Conservation (phyloP, 2,113 vertebrate species). For the Ammodytes marinus region DNA sequence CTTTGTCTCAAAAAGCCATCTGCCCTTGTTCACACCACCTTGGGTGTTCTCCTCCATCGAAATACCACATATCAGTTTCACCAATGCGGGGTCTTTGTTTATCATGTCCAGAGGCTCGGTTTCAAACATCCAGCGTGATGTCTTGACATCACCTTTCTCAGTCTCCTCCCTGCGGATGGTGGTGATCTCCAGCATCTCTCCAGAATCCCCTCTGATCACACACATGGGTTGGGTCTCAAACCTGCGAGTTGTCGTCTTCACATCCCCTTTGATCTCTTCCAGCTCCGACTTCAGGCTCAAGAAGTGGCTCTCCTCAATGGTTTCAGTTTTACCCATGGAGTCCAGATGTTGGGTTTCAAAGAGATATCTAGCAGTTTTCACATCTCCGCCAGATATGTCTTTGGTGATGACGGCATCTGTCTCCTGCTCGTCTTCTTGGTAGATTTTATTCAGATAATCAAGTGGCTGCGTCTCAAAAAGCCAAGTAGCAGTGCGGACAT, state of each 20-base stretch:
- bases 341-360: conserved; percentile 91
- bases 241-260: conserved; percentile 88
- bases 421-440: conserved; percentile 81
- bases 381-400: conserved; percentile 87
- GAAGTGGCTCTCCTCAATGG: conserved; percentile 87
- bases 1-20: conserved; percentile 91
- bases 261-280: conserved; percentile 89
- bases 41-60: conserved; percentile 88
- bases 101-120: conserved; percentile 89
- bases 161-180: conserved; percentile 88
- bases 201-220: conserved; percentile 88
- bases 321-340: conserved; percentile 86
- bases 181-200: conserved; percentile 91
- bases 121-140: conserved; percentile 90
- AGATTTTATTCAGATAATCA: conserved; percentile 87
- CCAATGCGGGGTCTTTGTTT: conserved; percentile 85
- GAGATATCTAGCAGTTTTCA: conserved; percentile 89
- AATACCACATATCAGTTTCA: conserved; percentile 88
- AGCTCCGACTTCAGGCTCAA: conserved; percentile 89
- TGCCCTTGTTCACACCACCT: conserved; percentile 85
- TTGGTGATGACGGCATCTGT: conserved; percentile 56
- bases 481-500: conserved; percentile 84
- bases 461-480: conserved; percentile 90
- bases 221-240: conserved; percentile 91
- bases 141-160: conserved; percentile 89